Conservation (phyloP, 1,140 invertebrate species). For the Drosophila mayri region DNA sequence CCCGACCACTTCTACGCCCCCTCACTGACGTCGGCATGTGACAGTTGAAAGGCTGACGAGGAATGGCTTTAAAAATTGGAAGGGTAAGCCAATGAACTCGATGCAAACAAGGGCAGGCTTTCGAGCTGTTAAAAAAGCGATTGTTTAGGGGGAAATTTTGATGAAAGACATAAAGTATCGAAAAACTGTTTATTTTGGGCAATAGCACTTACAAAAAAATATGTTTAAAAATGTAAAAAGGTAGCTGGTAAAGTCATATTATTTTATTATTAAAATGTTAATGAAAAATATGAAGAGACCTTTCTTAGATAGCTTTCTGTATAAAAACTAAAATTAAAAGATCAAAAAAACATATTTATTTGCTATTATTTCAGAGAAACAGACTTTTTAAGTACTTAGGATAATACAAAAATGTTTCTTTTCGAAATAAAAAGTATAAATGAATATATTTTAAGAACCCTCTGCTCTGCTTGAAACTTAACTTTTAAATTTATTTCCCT, state of each 20-base stretch:
- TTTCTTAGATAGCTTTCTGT: not conserved
- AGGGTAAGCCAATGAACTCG: conserved; percentile 55
- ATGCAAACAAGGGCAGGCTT: conserved; percentile 18
- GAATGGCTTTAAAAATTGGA: conserved; percentile 32
- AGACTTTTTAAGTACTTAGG: no score
- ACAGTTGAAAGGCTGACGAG: conserved; percentile 50
- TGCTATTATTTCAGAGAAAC: no score
- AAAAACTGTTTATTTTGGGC: not conserved
- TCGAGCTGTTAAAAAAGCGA: not conserved
- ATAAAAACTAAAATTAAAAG: not conserved
- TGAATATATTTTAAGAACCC: no score
- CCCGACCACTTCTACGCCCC: not conserved
- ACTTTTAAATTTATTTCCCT: not conserved
- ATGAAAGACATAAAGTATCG: not conserved
- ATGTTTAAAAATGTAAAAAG: not conserved
- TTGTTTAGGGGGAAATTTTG: not conserved
- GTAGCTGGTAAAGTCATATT: no score
- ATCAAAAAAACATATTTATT: not conserved
- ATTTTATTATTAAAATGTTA: no score
- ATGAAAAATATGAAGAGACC: no score
- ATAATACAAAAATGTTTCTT: no score
- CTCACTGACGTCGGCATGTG: conserved; percentile 20
- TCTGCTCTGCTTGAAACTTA: not conserved
- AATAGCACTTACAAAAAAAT: not conserved
- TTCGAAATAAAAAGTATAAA: not conserved